Conservation (phyloP, 2,888 invertebrate species). For the Acholoe squamosa region DNA sequence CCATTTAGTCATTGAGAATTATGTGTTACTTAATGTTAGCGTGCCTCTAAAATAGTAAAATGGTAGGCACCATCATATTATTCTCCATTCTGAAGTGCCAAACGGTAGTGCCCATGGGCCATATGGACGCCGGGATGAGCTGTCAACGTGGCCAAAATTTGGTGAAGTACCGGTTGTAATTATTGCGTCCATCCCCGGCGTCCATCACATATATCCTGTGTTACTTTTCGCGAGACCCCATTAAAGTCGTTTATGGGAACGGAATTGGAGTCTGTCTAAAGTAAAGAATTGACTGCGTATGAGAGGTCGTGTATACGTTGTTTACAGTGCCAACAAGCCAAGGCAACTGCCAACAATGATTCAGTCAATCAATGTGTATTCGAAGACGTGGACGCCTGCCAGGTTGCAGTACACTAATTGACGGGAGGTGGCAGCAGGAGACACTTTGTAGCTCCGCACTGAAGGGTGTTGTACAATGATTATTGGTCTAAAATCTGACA, state of each 20-base stretch:
- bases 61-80: not conserved
- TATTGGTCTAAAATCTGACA: too few species aligned
- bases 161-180: not conserved
- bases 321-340: too few species aligned
- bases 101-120: not conserved
- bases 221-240: too few species aligned
- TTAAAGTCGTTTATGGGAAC: too few species aligned
- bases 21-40: not conserved
- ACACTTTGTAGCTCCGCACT: too few species aligned
- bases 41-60: not conserved
- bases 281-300: not conserved
- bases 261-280: not conserved
- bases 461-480: too few species aligned
- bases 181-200: not conserved
- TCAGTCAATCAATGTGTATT: too few species aligned
- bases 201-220: not conserved
- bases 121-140: conserved; percentile 46
- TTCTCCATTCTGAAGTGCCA: not conserved
- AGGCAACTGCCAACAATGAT: too few species aligned
- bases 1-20: not conserved
- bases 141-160: conserved; percentile 56
- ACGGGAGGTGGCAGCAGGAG: too few species aligned
- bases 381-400: too few species aligned
- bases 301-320: too few species aligned
- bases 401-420: too few species aligned